phyloP scores from a whole-genome alignment of 1,140 invertebrate species.

The Bombus waltoni region DNA sequence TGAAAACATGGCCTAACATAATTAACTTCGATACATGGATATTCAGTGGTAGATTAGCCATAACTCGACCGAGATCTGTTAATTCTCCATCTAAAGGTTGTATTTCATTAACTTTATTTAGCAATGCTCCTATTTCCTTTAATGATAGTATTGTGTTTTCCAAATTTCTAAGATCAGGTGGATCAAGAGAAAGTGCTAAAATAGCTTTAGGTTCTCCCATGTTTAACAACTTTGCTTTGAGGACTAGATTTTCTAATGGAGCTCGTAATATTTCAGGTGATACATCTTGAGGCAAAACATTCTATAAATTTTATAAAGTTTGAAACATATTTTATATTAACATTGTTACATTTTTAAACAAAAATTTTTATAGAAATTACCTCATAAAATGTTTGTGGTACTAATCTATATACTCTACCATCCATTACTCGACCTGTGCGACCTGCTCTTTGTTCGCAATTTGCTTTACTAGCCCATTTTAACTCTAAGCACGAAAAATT shows the following conservation, averaged over 20 bases:
- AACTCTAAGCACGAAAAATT: slow-evolving; percentile 92
- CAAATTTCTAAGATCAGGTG: slow-evolving; percentile 93
- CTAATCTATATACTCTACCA: slow-evolving; percentile 94
- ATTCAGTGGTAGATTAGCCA: slow-evolving; percentile 92
- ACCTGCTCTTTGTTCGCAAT: slow-evolving; percentile 94
- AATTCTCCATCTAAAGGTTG: slow-evolving; percentile 92
- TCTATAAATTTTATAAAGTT: slow-evolving; percentile 32
- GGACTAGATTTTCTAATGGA: slow-evolving; percentile 92
- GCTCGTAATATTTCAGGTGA: slow-evolving; percentile 91
- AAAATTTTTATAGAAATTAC: slow-evolving; percentile 74
- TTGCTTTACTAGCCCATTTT: slow-evolving; percentile 94
- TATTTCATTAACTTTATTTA: slow-evolving; percentile 83
- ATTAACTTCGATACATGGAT: slow-evolving; percentile 93
- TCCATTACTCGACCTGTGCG: slow-evolving; percentile 93
- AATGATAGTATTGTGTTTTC: slow-evolving; percentile 90
- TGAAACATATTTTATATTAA: slow-evolving; percentile 18
- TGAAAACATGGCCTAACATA: slow-evolving; percentile 93
- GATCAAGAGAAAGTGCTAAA: slow-evolving; percentile 92
- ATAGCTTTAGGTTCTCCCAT: slow-evolving; percentile 93
- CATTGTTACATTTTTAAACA: background rate
- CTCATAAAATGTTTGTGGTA: slow-evolving; percentile 89
- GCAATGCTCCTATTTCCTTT: slow-evolving; percentile 92
- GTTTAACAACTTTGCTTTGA: slow-evolving; percentile 92
- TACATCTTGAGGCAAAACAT: slow-evolving; percentile 82
- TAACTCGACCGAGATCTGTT: slow-evolving; percentile 92